Conservation (phyloP, 2,797 vertebrate genomes). For the Melanitta fusca region DNA sequence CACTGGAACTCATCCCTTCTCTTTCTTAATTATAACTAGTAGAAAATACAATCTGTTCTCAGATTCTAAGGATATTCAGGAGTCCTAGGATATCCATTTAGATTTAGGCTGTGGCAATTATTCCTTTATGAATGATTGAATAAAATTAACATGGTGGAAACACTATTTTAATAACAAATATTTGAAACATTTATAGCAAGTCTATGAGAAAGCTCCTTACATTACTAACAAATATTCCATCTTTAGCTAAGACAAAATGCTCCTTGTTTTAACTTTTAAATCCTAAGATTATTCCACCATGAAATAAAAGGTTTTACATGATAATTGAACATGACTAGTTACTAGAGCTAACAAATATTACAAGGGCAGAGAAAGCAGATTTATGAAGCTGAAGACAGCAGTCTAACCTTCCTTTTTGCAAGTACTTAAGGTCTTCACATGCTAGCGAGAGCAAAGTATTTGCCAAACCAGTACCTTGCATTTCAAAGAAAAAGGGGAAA, state of each 20-base stretch:
- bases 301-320: not conserved
- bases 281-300: not conserved
- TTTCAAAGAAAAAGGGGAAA: not conserved
- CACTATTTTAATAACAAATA: not conserved
- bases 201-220: not conserved
- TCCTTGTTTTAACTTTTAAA: not conserved
- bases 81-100: not conserved
- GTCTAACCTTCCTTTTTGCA: not conserved
- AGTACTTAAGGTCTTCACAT: not conserved
- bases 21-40: constrained; percentile 12
- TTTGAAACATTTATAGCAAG: not conserved
- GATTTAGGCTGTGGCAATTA: not conserved
- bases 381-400: not conserved
- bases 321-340: not conserved
- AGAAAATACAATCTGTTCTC: constrained; percentile 4
- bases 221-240: not conserved
- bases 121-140: not conserved
- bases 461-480: not conserved
- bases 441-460: not conserved
- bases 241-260: not conserved
- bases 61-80: not conserved
- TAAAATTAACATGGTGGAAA: not conserved
- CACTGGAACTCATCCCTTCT: not conserved
- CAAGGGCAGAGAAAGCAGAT: not conserved
- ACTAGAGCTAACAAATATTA: not conserved